Percentiles rank a stretch among this genome's conserved stretches.
Conservation (phyloP, 2,797 vertebrate genomes). For the Liparis tanakae region DNA sequence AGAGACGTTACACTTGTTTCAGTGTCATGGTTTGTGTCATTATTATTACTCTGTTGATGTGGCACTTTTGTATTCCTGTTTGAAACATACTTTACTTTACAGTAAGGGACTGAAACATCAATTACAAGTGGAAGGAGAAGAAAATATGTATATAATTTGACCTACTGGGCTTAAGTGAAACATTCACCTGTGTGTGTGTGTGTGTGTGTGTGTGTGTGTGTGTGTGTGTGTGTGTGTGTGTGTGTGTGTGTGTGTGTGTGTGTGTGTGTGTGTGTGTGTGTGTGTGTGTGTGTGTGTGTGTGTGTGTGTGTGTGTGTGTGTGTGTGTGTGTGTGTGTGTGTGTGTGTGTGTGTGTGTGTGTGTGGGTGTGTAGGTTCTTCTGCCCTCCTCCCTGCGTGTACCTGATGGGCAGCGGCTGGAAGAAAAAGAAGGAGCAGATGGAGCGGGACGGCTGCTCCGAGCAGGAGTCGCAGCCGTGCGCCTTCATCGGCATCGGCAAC, state of each 20-base stretch:
- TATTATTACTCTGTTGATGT: not conserved
- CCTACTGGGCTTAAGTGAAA: no score
- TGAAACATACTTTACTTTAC: not conserved
- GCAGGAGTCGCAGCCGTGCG: constrained; percentile 97
- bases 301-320: no score
- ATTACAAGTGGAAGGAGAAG: not conserved
- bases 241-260: no score
- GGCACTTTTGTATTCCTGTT: not conserved
- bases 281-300: no score
- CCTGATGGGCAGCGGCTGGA: constrained; percentile 99
- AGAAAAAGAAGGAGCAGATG: constrained; percentile 99
- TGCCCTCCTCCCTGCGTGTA: constrained; percentile 98
- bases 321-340: no score
- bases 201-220: no score
- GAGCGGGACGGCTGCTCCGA: constrained; percentile 96
- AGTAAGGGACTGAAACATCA: not conserved
- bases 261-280: no score
- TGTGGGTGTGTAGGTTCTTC: no score
- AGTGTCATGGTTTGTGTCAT: not conserved
- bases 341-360: no score
- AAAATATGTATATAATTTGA: no score
- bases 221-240: no score
- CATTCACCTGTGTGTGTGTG: no score
- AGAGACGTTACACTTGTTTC: not conserved
- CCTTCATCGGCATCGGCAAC: constrained; percentile 99